Evolutionary conservation across 2,113 vertebrate species (phyloP).

Genomic region (Alouatta palliata): DNA sequence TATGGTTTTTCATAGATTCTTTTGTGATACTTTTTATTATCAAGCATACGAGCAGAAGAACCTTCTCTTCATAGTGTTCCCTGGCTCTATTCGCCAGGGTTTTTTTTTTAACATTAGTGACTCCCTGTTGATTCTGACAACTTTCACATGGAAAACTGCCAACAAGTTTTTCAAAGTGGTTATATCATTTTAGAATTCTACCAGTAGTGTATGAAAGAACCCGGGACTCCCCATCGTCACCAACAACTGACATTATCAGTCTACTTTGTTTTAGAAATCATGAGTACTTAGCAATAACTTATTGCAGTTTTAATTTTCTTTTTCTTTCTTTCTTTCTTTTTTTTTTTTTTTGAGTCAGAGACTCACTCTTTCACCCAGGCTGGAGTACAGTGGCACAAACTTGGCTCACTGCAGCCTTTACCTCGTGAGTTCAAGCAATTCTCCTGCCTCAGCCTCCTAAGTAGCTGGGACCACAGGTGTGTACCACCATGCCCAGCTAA

Average conservation of each 20-base stretch:
- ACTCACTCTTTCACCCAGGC: too few relatives aligned
- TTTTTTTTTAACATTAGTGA: not conserved
- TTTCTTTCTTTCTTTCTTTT: too few relatives aligned
- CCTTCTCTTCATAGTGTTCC: not conserved
- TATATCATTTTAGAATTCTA: not conserved
- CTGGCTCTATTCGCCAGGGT: not conserved
- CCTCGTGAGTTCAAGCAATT: too few relatives aligned
- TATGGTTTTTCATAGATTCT: not conserved
- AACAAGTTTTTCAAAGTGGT: not conserved
- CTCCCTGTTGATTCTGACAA: not conserved
- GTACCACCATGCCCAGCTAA: too few relatives aligned
- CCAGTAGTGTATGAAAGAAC: not conserved
- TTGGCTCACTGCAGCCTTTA: too few relatives aligned
- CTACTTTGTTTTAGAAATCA: not conserved
- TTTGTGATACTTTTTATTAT: not conserved
- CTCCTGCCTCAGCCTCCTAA: too few relatives aligned
- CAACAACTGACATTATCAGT: not conserved
- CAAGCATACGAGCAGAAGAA: not conserved
- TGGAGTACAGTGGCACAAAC: rapidly evolving
- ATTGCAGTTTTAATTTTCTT: not conserved
- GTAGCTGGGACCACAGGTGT: too few relatives aligned
- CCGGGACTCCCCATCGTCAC: not conserved
- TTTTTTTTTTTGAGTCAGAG: too few relatives aligned
- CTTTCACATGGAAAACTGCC: not conserved
- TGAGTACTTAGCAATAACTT: not conserved